These are phyloP conservation scores for Atherinomorus stipes DNA, from an alignment of 2,113 vertebrate species.

Conservation along the genomic window DNA sequence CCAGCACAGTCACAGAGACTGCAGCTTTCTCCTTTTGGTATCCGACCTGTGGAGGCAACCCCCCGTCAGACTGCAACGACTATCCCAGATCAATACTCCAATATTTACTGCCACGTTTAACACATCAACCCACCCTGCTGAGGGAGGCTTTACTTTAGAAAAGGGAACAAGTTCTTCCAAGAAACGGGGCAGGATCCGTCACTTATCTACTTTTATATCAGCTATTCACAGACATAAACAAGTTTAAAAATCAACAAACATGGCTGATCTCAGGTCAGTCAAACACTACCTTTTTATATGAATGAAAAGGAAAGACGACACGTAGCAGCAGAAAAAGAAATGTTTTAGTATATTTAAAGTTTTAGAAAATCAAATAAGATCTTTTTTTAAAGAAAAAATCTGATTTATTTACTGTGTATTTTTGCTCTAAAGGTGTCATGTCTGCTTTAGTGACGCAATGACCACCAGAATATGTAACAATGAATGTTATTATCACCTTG, in stretches of 20 bases:
- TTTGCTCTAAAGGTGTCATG: neutral
- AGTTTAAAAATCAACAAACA: conserved; percentile 9
- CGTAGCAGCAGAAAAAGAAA: neutral
- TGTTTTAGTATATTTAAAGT: neutral
- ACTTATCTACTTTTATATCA: conserved; percentile 14
- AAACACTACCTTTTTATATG: neutral
- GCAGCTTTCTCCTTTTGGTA: neutral
- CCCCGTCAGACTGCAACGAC: too few relatives aligned
- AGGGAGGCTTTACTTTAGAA: conserved; percentile 13
- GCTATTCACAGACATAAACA: neutral
- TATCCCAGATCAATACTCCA: neutral
- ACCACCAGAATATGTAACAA: conserved; percentile 1
- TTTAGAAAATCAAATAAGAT: neutral
- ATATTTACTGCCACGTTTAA: conserved; percentile 33
- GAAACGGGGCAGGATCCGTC: neutral
- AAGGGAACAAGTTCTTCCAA: conserved; percentile 24
- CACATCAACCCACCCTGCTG: neutral
- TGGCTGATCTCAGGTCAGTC: neutral
- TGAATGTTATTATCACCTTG: conserved; percentile 25
- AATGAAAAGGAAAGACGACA: neutral
- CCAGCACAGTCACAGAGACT: neutral
- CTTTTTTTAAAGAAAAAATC: neutral
- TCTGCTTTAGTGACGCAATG: conserved; percentile 17
- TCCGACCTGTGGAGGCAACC: neutral
- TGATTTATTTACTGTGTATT: neutral